These are phyloP conservation scores for Camelus bactrianus DNA, from an alignment of 2,113 vertebrate species.

Conservation along the genomic window DNA sequence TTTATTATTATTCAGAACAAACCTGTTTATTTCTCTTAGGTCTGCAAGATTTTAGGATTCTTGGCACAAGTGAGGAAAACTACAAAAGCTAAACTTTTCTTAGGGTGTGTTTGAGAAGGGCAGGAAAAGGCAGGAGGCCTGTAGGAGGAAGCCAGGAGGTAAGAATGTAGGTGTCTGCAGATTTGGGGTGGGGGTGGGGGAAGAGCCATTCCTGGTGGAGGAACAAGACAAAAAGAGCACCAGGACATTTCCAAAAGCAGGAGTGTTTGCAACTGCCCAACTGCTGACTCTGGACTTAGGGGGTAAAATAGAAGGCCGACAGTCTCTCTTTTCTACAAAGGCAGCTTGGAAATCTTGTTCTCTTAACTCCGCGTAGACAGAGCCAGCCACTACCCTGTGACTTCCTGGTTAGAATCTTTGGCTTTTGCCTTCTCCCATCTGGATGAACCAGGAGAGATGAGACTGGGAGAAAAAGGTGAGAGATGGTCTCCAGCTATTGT, in stretches of 20 bases:
- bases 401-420: slow-evolving; percentile 43
- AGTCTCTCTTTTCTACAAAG: neutral
- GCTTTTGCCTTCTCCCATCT: slow-evolving; percentile 60
- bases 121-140: slow-evolving; percentile 86
- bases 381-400: neutral
- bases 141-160: slow-evolving; percentile 91
- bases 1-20: slow-evolving; percentile 87
- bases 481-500: slow-evolving; percentile 55
- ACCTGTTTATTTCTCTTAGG: slow-evolving; percentile 89
- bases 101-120: slow-evolving; percentile 86
- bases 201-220: neutral
- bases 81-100: slow-evolving; percentile 88
- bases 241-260: slow-evolving; percentile 79
- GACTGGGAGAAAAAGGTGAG: slow-evolving; percentile 73
- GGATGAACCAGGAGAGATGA: slow-evolving; percentile 51
- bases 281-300: slow-evolving; percentile 71
- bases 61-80: slow-evolving; percentile 80
- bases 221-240: slow-evolving; percentile 49
- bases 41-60: slow-evolving; percentile 92
- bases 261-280: slow-evolving; percentile 77
- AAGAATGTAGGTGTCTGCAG: slow-evolving; percentile 94
- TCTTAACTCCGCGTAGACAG: slow-evolving; percentile 6
- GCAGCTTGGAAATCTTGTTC: slow-evolving; percentile 52
- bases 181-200: slow-evolving; percentile 73
- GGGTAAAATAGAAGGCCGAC: slow-evolving; percentile 37